phyloP scores from a whole-genome alignment of 37 sponge, comb jelly and placozoan genomes.

The Cliona cf. orientalis region DNA sequence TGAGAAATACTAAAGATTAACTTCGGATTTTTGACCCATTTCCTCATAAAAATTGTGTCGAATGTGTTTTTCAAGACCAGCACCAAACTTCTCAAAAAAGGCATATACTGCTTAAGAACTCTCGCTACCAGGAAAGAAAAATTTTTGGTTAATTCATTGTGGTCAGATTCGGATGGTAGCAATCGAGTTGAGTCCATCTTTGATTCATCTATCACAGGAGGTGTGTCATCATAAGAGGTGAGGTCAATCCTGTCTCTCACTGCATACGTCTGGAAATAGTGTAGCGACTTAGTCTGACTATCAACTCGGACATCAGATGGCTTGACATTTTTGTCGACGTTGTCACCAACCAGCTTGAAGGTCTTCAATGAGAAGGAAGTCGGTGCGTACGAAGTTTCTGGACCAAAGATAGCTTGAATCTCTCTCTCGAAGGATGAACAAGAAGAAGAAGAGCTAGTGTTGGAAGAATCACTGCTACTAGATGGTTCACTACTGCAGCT shows the following conservation, averaged over 20 bases:
- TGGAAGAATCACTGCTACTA: background rate
- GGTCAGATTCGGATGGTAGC: slow-evolving; percentile 17
- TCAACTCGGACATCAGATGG: slow-evolving; percentile 13
- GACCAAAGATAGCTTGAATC: background rate
- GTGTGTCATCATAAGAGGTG: background rate
- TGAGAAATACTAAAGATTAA: no score
- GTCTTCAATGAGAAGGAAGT: background rate
- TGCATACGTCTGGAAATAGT: slow-evolving; percentile 24
- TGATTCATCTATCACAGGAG: background rate
- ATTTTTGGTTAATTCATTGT: background rate
- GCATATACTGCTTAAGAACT: slow-evolving; percentile 9
- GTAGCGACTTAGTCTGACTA: slow-evolving; percentile 22
- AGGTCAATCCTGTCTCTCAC: slow-evolving; percentile 17
- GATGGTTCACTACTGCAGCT: background rate
- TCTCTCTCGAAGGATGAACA: background rate
- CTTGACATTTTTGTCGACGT: background rate
- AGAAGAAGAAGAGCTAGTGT: background rate
- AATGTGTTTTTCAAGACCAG: background rate
- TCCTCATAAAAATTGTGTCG: background rate
- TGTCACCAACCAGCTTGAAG: background rate
- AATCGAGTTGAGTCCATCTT: background rate
- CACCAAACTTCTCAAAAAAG: slow-evolving; percentile 22
- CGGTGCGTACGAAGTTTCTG: background rate
- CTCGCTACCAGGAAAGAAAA: slow-evolving; percentile 18
- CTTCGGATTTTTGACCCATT: background rate